phyloP scores from a whole-genome alignment of 2,113 vertebrate species.

The Lycocorax pyrrhopterus region DNA sequence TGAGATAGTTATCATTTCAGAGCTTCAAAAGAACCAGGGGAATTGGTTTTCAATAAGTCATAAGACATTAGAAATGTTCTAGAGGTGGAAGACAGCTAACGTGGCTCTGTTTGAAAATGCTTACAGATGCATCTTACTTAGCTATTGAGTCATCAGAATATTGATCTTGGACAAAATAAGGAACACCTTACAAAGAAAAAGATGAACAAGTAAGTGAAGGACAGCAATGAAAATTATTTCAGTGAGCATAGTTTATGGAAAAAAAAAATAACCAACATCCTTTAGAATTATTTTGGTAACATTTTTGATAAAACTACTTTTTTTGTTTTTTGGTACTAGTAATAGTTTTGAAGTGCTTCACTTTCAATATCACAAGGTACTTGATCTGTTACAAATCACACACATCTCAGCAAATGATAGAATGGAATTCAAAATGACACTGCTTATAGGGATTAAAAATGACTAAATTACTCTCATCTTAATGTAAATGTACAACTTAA shows the following conservation, averaged over 20 bases:
- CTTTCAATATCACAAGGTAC: neutral
- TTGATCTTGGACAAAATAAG: neutral
- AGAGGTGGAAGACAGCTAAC: neutral
- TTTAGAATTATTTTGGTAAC: neutral
- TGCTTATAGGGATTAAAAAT: neutral
- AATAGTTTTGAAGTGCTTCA: neutral
- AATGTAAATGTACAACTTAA: neutral
- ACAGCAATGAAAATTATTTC: neutral
- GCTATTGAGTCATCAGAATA: neutral
- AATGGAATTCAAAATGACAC: neutral
- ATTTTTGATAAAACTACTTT: neutral
- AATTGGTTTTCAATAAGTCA: neutral
- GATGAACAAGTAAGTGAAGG: neutral
- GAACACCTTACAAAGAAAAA: neutral
- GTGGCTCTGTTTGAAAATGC: neutral
- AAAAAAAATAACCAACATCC: neutral
- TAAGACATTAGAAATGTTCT: neutral
- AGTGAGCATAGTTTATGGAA: neutral
- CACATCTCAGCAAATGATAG: neutral
- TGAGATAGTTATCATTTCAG: neutral
- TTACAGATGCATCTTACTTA: neutral
- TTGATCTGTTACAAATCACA: neutral
- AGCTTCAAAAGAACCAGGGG: neutral
- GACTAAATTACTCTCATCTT: accelerated
- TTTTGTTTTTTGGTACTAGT: neutral